Evolutionary conservation across 2,888 invertebrate genomes (phyloP).

Genomic region (Chrysopilus asiliformis): DNA sequence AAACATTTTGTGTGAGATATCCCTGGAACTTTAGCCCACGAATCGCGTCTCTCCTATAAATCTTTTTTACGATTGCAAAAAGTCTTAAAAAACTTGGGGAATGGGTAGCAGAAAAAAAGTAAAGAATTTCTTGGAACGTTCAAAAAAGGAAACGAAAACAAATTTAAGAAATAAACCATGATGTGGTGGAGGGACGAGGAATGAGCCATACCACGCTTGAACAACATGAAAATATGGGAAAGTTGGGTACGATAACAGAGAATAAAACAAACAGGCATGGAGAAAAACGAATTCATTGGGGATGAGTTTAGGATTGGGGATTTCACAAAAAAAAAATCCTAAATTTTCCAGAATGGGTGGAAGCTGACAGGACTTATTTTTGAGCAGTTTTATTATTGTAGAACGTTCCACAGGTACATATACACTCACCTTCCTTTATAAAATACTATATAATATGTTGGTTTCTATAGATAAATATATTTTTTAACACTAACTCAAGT

Average conservation of each 20-base stretch:
- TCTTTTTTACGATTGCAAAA: slow-evolving; percentile 15
- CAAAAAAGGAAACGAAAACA: slow-evolving; percentile 13
- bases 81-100: slow-evolving; percentile 11
- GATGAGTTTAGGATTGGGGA: not conserved
- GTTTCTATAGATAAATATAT: too few species aligned
- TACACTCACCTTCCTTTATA: too few species aligned
- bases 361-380: slow-evolving; percentile 12
- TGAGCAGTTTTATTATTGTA: slow-evolving; percentile 13
- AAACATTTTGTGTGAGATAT: slow-evolving; percentile 9
- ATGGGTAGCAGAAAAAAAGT: slow-evolving; percentile 4
- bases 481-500: too few species aligned
- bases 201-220: too few species aligned
- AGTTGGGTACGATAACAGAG: too few species aligned
- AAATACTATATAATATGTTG: too few species aligned
- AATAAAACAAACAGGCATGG: not conserved
- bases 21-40: slow-evolving; percentile 13
- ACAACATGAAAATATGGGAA: slow-evolving; percentile 1
- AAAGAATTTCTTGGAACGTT: slow-evolving; percentile 7
- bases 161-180: slow-evolving; percentile 15
- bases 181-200: too few species aligned
- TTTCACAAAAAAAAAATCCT: not conserved
- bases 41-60: slow-evolving; percentile 18
- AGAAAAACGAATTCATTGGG: not conserved
- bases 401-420: slow-evolving; percentile 7
- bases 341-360: too few species aligned